Percentiles rank a stretch among this genome's conserved stretches.
Evolutionary conservation across 2,113 vertebrate species (phyloP).

Genomic region (Atractosteus spatula): DNA sequence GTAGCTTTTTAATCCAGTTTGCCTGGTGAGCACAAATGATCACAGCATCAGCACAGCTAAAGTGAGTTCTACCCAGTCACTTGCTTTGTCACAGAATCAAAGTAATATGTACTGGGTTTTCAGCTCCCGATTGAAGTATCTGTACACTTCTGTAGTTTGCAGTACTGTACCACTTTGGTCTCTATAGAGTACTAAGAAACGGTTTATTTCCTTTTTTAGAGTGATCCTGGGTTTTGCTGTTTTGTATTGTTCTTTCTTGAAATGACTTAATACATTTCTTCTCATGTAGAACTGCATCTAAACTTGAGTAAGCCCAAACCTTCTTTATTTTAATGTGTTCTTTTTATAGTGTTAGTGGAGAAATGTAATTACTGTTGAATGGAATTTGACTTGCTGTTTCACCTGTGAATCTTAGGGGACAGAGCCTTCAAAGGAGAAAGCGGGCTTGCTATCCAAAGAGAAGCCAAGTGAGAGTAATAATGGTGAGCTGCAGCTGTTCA

Average conservation of each 20-base stretch:
- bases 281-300: too few relatives aligned
- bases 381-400: neutral
- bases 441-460: slow-evolving; percentile 13
- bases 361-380: too few relatives aligned
- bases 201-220: too few relatives aligned
- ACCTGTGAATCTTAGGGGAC: slow-evolving; percentile 14
- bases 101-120: neutral
- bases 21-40: slow-evolving; percentile 77
- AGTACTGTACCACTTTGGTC: neutral
- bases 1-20: slow-evolving; percentile 77
- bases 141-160: neutral
- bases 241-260: too few relatives aligned
- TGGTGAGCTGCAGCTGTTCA: neutral
- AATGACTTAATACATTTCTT: too few relatives aligned
- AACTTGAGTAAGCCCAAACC: too few relatives aligned
- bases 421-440: slow-evolving; percentile 10
- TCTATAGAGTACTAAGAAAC: too few relatives aligned
- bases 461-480: neutral
- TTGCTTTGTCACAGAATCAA: neutral
- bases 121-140: neutral
- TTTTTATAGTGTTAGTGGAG: too few relatives aligned
- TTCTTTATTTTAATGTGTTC: too few relatives aligned
- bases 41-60: slow-evolving; percentile 65
- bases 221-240: too few relatives aligned
- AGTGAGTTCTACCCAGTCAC: slow-evolving; percentile 64